Conservation (phyloP, 2,113 vertebrate genomes). For the Cyanoramphus novaezelandiae region DNA sequence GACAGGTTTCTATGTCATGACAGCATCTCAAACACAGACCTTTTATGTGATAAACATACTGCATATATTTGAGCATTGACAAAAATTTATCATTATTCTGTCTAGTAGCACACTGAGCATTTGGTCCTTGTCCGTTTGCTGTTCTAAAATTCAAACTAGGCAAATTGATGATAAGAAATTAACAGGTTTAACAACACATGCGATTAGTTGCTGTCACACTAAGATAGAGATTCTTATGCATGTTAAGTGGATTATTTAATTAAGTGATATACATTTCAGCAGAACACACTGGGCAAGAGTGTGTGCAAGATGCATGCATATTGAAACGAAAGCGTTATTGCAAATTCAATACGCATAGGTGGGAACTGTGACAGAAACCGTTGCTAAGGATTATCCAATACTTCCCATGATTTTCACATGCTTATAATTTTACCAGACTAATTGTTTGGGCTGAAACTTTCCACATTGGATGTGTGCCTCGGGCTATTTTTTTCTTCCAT, state of each 20-base stretch:
- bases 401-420: not conserved
- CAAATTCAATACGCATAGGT: not conserved
- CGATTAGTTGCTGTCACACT: not conserved
- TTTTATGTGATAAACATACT: not conserved
- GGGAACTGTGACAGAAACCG: not conserved
- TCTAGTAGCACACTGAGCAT: not conserved
- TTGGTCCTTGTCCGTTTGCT: not conserved
- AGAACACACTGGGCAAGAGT: not conserved
- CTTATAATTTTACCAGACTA: not conserved
- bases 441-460: constrained; percentile 14
- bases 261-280: not conserved
- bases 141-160: not conserved
- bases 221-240: not conserved
- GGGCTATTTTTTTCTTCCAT: not conserved
- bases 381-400: not conserved
- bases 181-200: constrained; percentile 14
- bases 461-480: not conserved
- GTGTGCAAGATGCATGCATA: not conserved
- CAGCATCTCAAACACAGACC: not conserved
- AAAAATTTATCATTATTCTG: not conserved
- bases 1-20: not conserved
- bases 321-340: not conserved
- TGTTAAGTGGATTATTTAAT: constrained; percentile 9
- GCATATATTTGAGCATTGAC: not conserved
- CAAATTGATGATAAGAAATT: constrained; percentile 22